A percentile compares a stretch with the other conserved stretches of the same genome.
These are phyloP conservation scores for Holothuria glaberrima DNA, from an alignment of 35 echinoderm and acorn worm genomes.

Conservation along the genomic window DNA sequence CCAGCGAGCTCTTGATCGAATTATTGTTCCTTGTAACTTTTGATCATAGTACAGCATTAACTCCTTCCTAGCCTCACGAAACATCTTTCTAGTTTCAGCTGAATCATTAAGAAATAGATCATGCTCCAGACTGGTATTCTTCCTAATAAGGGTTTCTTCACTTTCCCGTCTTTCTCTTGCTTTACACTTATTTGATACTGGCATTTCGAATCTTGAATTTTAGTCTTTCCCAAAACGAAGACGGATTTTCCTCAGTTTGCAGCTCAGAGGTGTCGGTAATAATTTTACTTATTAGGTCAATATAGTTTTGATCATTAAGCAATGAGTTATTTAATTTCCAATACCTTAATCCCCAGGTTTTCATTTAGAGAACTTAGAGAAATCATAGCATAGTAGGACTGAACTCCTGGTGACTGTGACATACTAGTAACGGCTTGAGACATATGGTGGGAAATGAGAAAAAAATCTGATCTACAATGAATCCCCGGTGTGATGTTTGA, in stretches of 20 bases:
- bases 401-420: slow-evolving; percentile 1
- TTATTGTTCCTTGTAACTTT: slow-evolving; percentile 2
- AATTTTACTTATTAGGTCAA: slow-evolving; percentile 3
- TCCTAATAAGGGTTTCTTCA: not conserved
- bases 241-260: not conserved
- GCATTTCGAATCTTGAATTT: slow-evolving; percentile 16
- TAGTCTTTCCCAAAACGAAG: not conserved
- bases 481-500: not conserved
- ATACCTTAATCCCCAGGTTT: not conserved
- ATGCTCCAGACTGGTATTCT: not conserved
- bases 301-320: not conserved
- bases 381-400: not conserved
- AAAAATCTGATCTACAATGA: not conserved
- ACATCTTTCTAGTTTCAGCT: not conserved
- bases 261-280: not conserved
- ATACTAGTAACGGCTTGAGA: not conserved
- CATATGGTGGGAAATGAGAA: not conserved
- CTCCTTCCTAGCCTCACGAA: not conserved
- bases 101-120: not conserved
- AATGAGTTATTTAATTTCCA: not conserved
- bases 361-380: not conserved
- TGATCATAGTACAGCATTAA: not conserved
- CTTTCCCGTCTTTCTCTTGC: not conserved
- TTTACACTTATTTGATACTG: not conserved
- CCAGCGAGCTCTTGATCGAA: slow-evolving; percentile 6